Conservation (phyloP, 2,797 vertebrate species). For the Nyctalus aviator region DNA sequence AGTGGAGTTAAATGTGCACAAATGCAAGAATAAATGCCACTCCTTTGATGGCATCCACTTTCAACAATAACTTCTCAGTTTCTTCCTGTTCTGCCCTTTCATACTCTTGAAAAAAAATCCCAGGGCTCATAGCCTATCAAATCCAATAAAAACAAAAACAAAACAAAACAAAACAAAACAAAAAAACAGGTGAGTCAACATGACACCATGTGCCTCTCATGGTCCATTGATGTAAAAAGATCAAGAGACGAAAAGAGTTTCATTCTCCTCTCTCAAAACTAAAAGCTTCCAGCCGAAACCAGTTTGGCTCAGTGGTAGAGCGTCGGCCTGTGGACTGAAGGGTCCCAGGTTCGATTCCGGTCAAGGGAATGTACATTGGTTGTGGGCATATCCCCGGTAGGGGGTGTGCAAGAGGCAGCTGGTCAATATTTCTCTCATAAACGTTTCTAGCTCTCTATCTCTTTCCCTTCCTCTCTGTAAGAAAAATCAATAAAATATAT, state of each 20-base stretch:
- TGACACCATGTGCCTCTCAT: background rate
- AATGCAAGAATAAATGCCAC: background rate
- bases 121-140: background rate
- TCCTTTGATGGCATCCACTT: background rate
- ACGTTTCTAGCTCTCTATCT: too few species aligned
- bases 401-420: too few species aligned
- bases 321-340: too few species aligned
- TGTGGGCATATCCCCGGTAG: too few species aligned
- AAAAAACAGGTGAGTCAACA: background rate
- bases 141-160: background rate
- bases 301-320: too few species aligned
- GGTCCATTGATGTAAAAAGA: background rate
- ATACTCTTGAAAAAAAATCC: background rate
- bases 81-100: background rate
- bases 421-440: too few species aligned
- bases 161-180: too few species aligned
- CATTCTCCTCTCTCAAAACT: conserved; percentile 3
- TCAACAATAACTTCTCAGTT: conserved; percentile 26
- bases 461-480: too few species aligned
- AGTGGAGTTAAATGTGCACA: background rate
- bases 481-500: too few species aligned
- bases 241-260: background rate
- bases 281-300: conserved; percentile 34
- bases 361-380: too few species aligned
- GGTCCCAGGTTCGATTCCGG: too few species aligned